Evolutionary conservation across 2,888 invertebrate species (phyloP), one percentile per base, ranked within the genome.

Genomic region (Criorhina ranunculi): DNA sequence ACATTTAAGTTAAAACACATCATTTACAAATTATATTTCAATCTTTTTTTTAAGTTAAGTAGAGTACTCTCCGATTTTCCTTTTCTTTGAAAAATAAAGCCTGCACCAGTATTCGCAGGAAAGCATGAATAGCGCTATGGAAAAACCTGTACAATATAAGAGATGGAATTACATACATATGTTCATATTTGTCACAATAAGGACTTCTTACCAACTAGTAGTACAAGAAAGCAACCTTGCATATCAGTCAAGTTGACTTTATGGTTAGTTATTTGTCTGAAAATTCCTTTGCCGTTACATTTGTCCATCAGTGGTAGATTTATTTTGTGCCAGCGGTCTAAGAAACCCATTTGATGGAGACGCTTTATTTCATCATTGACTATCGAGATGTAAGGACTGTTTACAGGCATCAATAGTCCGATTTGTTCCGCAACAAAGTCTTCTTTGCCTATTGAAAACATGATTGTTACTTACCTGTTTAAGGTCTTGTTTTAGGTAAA

Each of bases 201-300:
- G 44, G 35, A 11, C 5, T 7, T 24, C 19, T 90, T 93, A 96
- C 97, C 97, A 67, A 97, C 91, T 67, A 96, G 93, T 2, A 98
- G 92, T 0, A 98, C 95, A 88, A 97, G 95, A 92, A 98, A 98
- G 29, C 97, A 97, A 9, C 98, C 98, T 91, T 98, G 97, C 97
- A 98, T 98, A 89, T 98, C 98, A 64, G 95, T 94, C 87, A 98
- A 93, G 90, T 97, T 96, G 46, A 98, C 98, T 40, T 96, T 97
- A 89, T 97, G 96, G 89, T 96, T 97, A 82, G 95, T 95, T n/a
- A 95, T 96, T 91, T 95, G 95, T 0, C 94, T 92, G 11, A 93
- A 91, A 17, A 93, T 91, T 0, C 93, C 93, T 59, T 93, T 93
- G 90, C 94, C 95, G 94, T 94, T 96, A 89, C 98, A 98, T 85